Percentiles rank a stretch among this genome's conserved stretches.
Evolutionary conservation across 2,888 invertebrate genomes (phyloP).

Genomic region (Craniophora ligustri): DNA sequence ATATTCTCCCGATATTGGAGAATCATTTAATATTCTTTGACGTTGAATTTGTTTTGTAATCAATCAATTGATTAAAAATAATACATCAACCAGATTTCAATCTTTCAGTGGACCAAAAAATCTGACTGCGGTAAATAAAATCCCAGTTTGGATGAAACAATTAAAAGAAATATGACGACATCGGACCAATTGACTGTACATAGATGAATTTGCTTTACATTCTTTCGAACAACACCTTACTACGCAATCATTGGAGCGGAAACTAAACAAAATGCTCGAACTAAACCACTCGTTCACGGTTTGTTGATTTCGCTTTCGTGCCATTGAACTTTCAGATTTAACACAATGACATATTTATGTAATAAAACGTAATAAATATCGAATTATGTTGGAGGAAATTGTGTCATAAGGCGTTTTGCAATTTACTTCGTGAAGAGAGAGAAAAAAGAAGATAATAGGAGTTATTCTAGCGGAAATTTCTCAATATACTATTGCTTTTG

Average conservation of each 20-base stretch:
- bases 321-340: conserved; percentile 57
- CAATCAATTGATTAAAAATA: no score
- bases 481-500: conserved; percentile 31
- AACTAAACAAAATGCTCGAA: conserved; percentile 27
- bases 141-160: conserved; percentile 1
- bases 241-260: conserved; percentile 30
- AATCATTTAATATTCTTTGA: no score
- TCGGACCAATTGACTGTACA: conserved; percentile 14
- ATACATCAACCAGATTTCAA: no score
- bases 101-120: no score
- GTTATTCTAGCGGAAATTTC: conserved; percentile 37
- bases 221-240: conserved; percentile 9
- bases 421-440: conserved; percentile 29
- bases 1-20: no score
- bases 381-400: conserved; percentile 45
- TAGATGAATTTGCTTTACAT: conserved; percentile 19
- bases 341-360: conserved; percentile 59
- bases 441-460: conserved; percentile 29
- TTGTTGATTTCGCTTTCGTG: conserved; percentile 40
- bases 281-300: conserved; percentile 42
- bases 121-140: no score
- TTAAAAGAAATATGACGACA: not conserved
- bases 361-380: conserved; percentile 56
- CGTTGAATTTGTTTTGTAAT: no score
- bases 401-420: conserved; percentile 52